phyloP scores from a whole-genome alignment of 2,888 invertebrate genomes.

The Cryptus viduatorius region DNA sequence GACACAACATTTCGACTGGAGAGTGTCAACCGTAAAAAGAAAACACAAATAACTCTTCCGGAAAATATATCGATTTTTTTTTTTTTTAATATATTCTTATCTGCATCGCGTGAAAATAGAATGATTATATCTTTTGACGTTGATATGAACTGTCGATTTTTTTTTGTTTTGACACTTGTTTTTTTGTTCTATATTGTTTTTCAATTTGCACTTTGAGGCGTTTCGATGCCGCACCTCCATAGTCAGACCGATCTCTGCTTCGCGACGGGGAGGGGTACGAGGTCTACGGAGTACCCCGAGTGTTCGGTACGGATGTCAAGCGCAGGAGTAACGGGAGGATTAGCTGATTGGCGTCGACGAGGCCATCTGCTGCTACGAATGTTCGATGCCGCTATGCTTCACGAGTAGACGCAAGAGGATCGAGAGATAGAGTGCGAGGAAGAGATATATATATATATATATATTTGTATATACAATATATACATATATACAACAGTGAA shows the following conservation, averaged over 20 bases:
- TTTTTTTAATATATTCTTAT: neutral
- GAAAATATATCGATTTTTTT: no score
- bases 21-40: no score
- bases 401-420: constrained; percentile 50
- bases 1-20: no score
- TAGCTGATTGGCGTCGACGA: constrained; percentile 79
- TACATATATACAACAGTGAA: neutral
- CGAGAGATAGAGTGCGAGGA: constrained; percentile 16
- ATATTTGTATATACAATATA: no score
- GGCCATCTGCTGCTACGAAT: constrained; percentile 76
- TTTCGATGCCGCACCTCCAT: constrained; percentile 29
- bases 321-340: constrained; percentile 75
- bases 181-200: neutral
- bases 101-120: neutral
- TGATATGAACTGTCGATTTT: no score
- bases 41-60: no score
- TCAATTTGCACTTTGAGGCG: neutral
- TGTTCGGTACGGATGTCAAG: constrained; percentile 73
- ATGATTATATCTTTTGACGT: no score
- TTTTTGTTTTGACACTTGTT: neutral
- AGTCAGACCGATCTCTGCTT: constrained; percentile 35
- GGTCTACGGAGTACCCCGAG: constrained; percentile 52
- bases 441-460: constrained; percentile 2
- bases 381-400: constrained; percentile 48
- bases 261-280: constrained; percentile 49